These are phyloP conservation scores for Mustela nigripes DNA, from an alignment of 2,113 vertebrate genomes.

Conservation along the genomic window DNA sequence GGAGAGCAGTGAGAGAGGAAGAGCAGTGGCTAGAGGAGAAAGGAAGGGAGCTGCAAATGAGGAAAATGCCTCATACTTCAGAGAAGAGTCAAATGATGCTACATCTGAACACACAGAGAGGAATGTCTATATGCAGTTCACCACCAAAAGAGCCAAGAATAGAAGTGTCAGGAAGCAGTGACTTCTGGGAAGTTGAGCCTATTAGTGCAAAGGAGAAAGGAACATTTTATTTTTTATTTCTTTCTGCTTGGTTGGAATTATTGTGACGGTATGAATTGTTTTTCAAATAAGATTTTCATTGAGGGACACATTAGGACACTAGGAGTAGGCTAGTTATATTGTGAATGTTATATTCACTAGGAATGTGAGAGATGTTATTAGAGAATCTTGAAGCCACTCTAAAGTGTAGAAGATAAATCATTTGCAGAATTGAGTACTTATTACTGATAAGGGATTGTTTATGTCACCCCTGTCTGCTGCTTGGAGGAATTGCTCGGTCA, in stretches of 20 bases:
- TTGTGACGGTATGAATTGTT: not conserved
- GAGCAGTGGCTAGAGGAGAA: not conserved
- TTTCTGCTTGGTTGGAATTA: not conserved
- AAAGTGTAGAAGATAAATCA: not conserved
- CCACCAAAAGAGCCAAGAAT: not conserved
- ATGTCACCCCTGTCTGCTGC: not conserved
- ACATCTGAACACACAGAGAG: not conserved
- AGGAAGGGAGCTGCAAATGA: not conserved
- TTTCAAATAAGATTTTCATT: not conserved
- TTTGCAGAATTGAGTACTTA: not conserved
- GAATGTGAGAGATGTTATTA: not conserved
- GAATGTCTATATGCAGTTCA: not conserved
- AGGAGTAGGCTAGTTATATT: not conserved
- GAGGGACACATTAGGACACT: not conserved
- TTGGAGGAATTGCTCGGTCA: not conserved
- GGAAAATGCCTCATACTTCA: not conserved
- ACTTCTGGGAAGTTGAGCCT: not conserved
- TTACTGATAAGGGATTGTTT: not conserved
- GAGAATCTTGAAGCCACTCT: not conserved
- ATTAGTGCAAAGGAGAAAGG: not conserved
- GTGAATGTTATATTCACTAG: no score
- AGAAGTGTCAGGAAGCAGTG: not conserved
- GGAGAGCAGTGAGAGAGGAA: not conserved
- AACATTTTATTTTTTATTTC: not conserved
- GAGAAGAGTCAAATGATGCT: not conserved